These are phyloP conservation scores for Drosophila lacicola DNA, from an alignment of 2,888 invertebrate species.

Conservation along the genomic window DNA sequence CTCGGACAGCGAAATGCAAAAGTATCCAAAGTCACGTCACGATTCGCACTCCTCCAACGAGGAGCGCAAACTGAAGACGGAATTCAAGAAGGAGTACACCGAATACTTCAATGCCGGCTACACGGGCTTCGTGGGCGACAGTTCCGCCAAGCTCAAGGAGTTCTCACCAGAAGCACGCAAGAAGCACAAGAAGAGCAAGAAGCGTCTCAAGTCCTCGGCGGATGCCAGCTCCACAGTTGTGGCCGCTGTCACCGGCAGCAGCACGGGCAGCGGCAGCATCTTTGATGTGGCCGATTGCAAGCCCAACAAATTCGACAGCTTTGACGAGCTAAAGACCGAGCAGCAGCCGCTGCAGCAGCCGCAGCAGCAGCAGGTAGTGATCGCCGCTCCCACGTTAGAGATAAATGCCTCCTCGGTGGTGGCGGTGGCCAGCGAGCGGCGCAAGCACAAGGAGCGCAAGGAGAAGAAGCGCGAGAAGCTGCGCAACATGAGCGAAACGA, in stretches of 20 bases:
- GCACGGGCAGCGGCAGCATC: slow-evolving; percentile 38
- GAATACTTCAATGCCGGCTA: slow-evolving; percentile 66
- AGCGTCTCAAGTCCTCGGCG: slow-evolving; percentile 88
- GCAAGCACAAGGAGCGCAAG: slow-evolving; percentile 84
- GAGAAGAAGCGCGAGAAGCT: slow-evolving; percentile 84
- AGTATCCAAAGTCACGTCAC: slow-evolving; percentile 66
- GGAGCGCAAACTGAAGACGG: slow-evolving; percentile 84
- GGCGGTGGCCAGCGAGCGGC: slow-evolving; percentile 70
- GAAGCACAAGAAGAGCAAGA: slow-evolving; percentile 94
- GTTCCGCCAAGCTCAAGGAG: slow-evolving; percentile 58
- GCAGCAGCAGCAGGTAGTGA: slow-evolving; percentile 1
- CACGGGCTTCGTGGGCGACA: slow-evolving; percentile 39
- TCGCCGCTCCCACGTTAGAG: slow-evolving; percentile 19
- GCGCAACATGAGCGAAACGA: slow-evolving; percentile 72
- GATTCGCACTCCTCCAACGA: slow-evolving; percentile 85
- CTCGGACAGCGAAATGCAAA: slow-evolving; percentile 63
- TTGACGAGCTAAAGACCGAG: slow-evolving; percentile 86
- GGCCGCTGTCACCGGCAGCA: not conserved
- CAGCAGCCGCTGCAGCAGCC: not conserved
- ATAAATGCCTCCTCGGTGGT: slow-evolving; percentile 1
- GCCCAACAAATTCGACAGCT: slow-evolving; percentile 84
- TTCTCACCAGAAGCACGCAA: slow-evolving; percentile 88
- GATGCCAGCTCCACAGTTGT: slow-evolving; percentile 16
- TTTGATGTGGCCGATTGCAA: slow-evolving; percentile 61
- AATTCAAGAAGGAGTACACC: slow-evolving; percentile 82